Conservation (phyloP, 1,140 invertebrate genomes). For the Drosophila seguyi region DNA sequence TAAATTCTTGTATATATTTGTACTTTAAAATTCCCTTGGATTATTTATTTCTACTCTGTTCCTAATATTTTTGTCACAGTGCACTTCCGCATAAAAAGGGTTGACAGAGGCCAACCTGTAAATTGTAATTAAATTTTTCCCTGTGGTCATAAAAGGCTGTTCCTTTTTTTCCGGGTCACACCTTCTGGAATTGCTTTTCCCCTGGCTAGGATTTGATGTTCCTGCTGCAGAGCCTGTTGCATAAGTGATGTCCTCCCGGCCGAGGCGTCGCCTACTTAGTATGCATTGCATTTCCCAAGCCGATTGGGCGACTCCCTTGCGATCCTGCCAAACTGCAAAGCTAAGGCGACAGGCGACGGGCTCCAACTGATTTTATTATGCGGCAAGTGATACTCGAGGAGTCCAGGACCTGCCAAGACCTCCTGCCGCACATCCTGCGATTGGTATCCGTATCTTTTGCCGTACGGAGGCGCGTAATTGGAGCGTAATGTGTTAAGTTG, state of each 20-base stretch:
- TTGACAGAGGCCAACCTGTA: slow-evolving; percentile 59
- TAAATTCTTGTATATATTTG: background rate
- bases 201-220: slow-evolving; percentile 32
- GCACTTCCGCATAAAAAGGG: slow-evolving; percentile 11
- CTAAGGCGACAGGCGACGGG: slow-evolving; percentile 50
- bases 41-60: background rate
- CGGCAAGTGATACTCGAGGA: slow-evolving; percentile 62
- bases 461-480: slow-evolving; percentile 61
- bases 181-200: slow-evolving; percentile 22
- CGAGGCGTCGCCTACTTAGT: slow-evolving; percentile 50
- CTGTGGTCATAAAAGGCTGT: slow-evolving; percentile 23
- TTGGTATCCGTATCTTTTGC: slow-evolving; percentile 4
- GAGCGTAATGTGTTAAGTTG: slow-evolving; percentile 82
- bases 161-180: slow-evolving; percentile 4
- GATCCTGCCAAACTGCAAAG: slow-evolving; percentile 35
- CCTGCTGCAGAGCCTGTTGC: slow-evolving; percentile 49
- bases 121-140: slow-evolving; percentile 76
- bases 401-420: slow-evolving; percentile 9
- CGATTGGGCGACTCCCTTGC: slow-evolving; percentile 39
- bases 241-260: slow-evolving; percentile 45
- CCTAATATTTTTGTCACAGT: slow-evolving; percentile 2
- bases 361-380: slow-evolving; percentile 71
- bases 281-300: slow-evolving; percentile 74
- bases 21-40: background rate
- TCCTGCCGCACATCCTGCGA: background rate